These are phyloP conservation scores for Itoplectis maculator DNA, from an alignment of 2,888 invertebrate species.

Conservation along the genomic window DNA sequence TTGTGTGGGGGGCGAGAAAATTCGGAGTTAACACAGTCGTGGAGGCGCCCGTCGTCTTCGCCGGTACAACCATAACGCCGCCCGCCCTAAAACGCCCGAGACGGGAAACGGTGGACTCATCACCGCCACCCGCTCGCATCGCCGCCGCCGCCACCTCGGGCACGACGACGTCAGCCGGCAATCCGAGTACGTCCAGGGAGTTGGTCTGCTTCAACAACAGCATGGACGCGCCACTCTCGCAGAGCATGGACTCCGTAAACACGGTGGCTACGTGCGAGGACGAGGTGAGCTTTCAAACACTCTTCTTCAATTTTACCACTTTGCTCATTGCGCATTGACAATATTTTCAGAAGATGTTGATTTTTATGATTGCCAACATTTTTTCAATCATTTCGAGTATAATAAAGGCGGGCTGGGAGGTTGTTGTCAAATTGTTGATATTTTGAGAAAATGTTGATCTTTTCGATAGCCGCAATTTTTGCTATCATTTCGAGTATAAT, in stretches of 20 bases:
- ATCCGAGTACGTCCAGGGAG: constrained; percentile 81
- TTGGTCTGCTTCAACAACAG: constrained; percentile 83
- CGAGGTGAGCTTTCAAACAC: constrained; percentile 90
- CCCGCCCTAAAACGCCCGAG: constrained; percentile 84
- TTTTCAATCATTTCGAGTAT: too few species aligned
- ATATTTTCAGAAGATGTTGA: background rate
- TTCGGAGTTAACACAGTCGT: constrained; percentile 75
- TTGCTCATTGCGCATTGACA: too few species aligned
- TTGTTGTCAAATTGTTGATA: background rate
- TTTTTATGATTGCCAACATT: background rate
- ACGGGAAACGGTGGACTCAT: constrained; percentile 84
- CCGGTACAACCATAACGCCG: constrained; percentile 84
- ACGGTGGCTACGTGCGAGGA: constrained; percentile 95
- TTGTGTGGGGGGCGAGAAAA: constrained; percentile 68
- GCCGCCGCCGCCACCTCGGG: constrained; percentile 70
- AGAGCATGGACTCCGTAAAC: constrained; percentile 99
- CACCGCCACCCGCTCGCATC: constrained; percentile 83
- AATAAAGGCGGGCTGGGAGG: too few species aligned
- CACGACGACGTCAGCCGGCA: constrained; percentile 79
- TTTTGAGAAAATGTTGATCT: background rate
- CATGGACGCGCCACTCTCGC: constrained; percentile 93
- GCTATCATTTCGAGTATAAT: too few species aligned
- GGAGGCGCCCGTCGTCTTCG: constrained; percentile 84
- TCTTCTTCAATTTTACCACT: too few species aligned
- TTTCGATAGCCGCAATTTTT: background rate